Base-by-base conservation (phyloP, 1,140 invertebrate species). In the Spodoptera frugiperda region DNA sequence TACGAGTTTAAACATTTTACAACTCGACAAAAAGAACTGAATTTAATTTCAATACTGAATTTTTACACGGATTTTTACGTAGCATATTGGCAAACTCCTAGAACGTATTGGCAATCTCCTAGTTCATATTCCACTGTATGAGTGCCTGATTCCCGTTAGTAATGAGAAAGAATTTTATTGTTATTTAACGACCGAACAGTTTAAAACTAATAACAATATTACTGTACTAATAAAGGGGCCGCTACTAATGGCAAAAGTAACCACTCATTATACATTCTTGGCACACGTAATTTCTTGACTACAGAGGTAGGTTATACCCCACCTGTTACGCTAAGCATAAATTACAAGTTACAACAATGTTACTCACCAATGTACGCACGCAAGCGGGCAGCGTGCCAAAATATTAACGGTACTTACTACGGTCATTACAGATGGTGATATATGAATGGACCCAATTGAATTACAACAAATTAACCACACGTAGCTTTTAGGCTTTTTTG, bases 281-380 rank as follows among this genome's bases (percentile, higher is more conserved):
- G 48, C 65, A 51, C 65, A 25, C 63, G 33, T 68, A 33, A 17
- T 14, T 19, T 25, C 19, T 21, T 68, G 46, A 15, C n/a, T 17
- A 51, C 25, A 21, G 17, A 33, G 48, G 48, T 30, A 68, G 48
- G 12, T 33, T 39, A 39, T 53, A 53, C 65, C 39, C 65, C 65
- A 68, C 65, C 65, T 68, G 65, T 68, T 68, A 68, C 65, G 48
- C 48, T 25, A 19, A 53, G n/a, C 48, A 68, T 53, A 68, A 68
- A 53, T 68, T 53, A 68, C 49, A 21, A 15, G 46, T 25, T 17
- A 46, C 39, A 68, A 25, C 33, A 14, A 17, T 51, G 17, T 55
- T 9, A 67, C 19, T 33, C 59, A 9, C 33, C 33, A 44, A 9
- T 8, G 63, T 53, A 68, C 25, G 25, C 65, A 68, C 65, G 48